phyloP scores from a whole-genome alignment of 2,888 invertebrate genomes.

The Hyposoter dolosus region DNA sequence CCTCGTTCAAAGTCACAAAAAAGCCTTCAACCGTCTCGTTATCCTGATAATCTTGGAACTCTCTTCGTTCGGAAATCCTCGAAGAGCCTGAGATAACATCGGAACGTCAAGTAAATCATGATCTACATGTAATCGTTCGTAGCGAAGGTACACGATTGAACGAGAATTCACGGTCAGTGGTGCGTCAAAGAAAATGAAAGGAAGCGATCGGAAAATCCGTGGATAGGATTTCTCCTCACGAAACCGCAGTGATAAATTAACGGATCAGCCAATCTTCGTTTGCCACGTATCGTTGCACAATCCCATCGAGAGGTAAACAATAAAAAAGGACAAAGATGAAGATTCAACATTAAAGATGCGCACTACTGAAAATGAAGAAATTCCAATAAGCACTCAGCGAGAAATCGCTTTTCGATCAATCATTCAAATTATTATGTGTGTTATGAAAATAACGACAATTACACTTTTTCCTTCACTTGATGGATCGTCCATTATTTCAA shows the following conservation, averaged over 20 bases:
- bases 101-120: constrained; percentile 30
- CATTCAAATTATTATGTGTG: neutral
- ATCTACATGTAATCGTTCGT: constrained; percentile 18
- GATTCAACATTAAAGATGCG: neutral
- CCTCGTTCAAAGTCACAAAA: neutral
- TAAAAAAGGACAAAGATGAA: neutral
- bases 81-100: constrained; percentile 9
- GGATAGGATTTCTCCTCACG: constrained; percentile 32
- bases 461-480: neutral
- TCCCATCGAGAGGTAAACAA: neutral
- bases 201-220: neutral
- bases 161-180: constrained; percentile 47
- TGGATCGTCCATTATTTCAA: neutral
- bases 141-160: constrained; percentile 5
- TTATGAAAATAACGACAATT: neutral
- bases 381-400: neutral
- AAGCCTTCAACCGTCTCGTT: neutral
- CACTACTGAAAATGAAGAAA: neutral
- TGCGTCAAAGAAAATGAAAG: constrained; percentile 18
- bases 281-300: constrained; percentile 61
- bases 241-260: constrained; percentile 64
- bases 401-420: neutral
- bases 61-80: neutral
- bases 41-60: neutral
- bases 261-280: constrained; percentile 54